Evolutionary conservation across 2,797 vertebrate genomes (phyloP).

Genomic region (Enteromius thamalakanensis): DNA sequence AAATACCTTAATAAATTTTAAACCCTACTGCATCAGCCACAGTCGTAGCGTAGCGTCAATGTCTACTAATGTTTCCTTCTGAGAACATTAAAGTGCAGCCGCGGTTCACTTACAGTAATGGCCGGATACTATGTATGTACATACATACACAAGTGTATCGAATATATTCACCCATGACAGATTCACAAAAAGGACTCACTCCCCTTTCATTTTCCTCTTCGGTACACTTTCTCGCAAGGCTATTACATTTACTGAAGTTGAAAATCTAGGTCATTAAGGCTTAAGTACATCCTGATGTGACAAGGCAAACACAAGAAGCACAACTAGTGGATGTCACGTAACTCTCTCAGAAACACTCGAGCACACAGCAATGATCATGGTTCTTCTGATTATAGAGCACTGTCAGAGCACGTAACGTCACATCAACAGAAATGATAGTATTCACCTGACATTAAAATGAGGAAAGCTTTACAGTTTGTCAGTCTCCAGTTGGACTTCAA

Average conservation of each 20-base stretch:
- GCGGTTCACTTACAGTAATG: background rate
- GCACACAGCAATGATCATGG: background rate
- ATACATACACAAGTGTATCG: background rate
- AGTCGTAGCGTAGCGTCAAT: background rate
- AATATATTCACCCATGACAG: slow-evolving; percentile 10
- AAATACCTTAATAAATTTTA: background rate
- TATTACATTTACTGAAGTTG: slow-evolving; percentile 28
- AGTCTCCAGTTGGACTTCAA: slow-evolving; percentile 44
- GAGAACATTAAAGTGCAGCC: slow-evolving; percentile 4
- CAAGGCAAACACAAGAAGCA: slow-evolving; percentile 15
- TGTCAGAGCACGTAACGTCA: background rate
- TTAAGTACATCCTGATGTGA: background rate
- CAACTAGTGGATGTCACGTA: slow-evolving; percentile 1
- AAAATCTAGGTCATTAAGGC: slow-evolving; percentile 16
- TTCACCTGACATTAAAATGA: slow-evolving; percentile 29
- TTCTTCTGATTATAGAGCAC: slow-evolving; percentile 8
- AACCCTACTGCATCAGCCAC: background rate
- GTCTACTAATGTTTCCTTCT: background rate
- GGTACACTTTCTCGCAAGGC: background rate
- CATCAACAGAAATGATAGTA: slow-evolving; percentile 1
- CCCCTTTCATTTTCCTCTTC: background rate
- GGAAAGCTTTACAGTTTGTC: slow-evolving; percentile 51
- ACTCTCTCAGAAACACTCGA: slow-evolving; percentile 3
- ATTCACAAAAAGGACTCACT: slow-evolving; percentile 10
- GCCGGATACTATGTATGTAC: background rate